These are phyloP conservation scores for Schizotus pectinicornis DNA, from an alignment of 2,888 invertebrate species.

Conservation along the genomic window DNA sequence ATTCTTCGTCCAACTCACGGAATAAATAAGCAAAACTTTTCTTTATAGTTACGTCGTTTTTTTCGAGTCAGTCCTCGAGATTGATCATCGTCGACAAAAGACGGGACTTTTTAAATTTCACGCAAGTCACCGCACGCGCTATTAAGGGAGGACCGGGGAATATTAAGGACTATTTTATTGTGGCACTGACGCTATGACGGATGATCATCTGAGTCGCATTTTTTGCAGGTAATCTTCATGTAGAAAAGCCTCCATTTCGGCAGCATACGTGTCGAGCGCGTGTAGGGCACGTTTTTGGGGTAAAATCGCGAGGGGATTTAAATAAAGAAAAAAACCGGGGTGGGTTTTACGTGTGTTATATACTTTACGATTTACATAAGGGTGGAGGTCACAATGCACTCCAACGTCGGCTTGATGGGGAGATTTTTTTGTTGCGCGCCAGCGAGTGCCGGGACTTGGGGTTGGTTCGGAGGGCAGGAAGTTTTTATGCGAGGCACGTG, in stretches of 20 bases:
- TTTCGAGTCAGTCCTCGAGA: too few species aligned
- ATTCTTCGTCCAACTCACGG: too few species aligned
- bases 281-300: slow-evolving; percentile 25
- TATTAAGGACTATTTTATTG: slow-evolving; percentile 21
- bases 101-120: slow-evolving; percentile 9
- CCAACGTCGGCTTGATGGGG: slow-evolving; percentile 13
- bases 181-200: slow-evolving; percentile 9
- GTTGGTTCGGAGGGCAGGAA: slow-evolving; percentile 12
- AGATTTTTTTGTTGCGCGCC: slow-evolving; percentile 20
- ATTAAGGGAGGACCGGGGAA: slow-evolving; percentile 17
- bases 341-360: slow-evolving; percentile 35
- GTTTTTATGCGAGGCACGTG: slow-evolving; percentile 21
- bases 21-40: too few species aligned
- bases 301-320: slow-evolving; percentile 10
- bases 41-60: too few species aligned
- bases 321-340: slow-evolving; percentile 37
- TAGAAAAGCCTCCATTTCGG: slow-evolving; percentile 13
- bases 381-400: slow-evolving; percentile 21
- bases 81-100: background rate
- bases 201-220: slow-evolving; percentile 11
- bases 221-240: slow-evolving; percentile 14
- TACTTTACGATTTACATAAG: slow-evolving; percentile 42
- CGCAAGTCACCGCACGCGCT: slow-evolving; percentile 18
- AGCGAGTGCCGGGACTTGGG: slow-evolving; percentile 4
- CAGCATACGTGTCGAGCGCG: slow-evolving; percentile 23